Evolutionary conservation across 37 sponge, comb jelly and placozoan genomes (phyloP).

Genomic region (Cliona cf. orientalis): DNA sequence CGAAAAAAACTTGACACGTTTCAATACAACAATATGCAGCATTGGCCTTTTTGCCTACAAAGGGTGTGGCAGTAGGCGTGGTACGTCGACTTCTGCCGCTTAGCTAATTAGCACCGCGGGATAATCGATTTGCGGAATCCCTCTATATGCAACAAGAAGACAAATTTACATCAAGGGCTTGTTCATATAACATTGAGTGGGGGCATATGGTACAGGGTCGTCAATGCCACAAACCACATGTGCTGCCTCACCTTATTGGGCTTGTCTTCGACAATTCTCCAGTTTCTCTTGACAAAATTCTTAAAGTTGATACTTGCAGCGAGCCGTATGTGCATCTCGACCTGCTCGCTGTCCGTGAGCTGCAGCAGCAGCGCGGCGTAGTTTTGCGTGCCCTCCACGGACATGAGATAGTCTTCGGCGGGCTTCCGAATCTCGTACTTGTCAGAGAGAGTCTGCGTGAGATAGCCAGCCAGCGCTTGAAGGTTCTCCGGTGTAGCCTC

Average conservation of each 20-base stretch:
- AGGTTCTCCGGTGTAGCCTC: conserved; percentile 78
- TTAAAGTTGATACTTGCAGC: conserved; percentile 95
- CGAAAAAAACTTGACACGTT: too few species aligned
- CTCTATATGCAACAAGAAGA: not conserved
- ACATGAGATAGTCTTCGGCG: conserved; percentile 86
- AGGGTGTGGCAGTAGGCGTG: too few species aligned
- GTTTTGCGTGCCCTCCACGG: conserved; percentile 82
- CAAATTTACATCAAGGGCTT: not conserved
- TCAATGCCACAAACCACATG: not conserved
- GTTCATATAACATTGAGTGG: not conserved
- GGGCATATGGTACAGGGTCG: not conserved
- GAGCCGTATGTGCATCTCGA: conserved; percentile 55
- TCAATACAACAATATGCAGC: too few species aligned
- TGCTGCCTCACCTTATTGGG: conserved; percentile 25
- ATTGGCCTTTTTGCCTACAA: too few species aligned
- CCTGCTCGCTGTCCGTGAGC: conserved; percentile 53
- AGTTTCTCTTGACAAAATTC: conserved; percentile 93
- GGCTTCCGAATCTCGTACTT: conserved; percentile 68
- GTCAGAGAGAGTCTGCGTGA: conserved; percentile 80
- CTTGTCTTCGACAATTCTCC: conserved; percentile 76
- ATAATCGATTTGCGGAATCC: too few species aligned
- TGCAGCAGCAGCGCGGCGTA: conserved; percentile 89
- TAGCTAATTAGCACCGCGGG: too few species aligned
- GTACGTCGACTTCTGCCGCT: too few species aligned
- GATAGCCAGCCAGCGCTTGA: conserved; percentile 74